A percentile compares a stretch with the other conserved stretches of the same genome.
These are phyloP conservation scores for Teleogryllus occipitalis DNA, from an alignment of 1,140 invertebrate species.

Conservation along the genomic window DNA sequence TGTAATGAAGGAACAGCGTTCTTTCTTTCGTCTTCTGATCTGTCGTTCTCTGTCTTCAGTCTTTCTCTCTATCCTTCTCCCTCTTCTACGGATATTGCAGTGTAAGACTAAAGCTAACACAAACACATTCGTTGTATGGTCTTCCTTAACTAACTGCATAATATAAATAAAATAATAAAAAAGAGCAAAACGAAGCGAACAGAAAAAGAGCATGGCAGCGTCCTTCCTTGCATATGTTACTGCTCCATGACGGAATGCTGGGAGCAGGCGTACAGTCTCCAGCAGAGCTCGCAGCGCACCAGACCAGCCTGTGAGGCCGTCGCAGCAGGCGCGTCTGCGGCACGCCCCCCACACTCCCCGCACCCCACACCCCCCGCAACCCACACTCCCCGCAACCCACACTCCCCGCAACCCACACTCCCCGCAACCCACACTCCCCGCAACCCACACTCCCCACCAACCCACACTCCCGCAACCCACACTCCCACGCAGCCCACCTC, in stretches of 20 bases:
- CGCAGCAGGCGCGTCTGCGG: too few species aligned
- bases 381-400: too few species aligned
- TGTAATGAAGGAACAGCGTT: background rate
- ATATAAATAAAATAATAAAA: constrained; percentile 3
- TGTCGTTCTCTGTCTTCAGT: background rate
- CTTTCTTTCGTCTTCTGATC: background rate
- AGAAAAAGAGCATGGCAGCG: background rate
- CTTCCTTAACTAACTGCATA: background rate
- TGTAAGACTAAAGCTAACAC: background rate
- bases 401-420: too few species aligned
- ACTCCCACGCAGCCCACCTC: too few species aligned
- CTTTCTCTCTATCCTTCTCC: background rate
- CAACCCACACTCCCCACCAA: too few species aligned
- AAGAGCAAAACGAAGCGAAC: background rate
- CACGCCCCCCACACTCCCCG: too few species aligned
- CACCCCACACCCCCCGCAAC: too few species aligned
- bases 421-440: too few species aligned
- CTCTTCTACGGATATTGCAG: background rate
- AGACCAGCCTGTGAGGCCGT: too few species aligned
- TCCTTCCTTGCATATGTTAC: background rate
- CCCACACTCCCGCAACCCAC: too few species aligned
- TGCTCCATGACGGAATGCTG: background rate
- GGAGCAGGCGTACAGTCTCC: background rate
- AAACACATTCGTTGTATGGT: background rate
- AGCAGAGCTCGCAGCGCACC: background rate